Evolutionary conservation across 2,888 invertebrate species (phyloP), one percentile per base, ranked within the genome.

Genomic region (Bembecia ichneumoniformis): DNA sequence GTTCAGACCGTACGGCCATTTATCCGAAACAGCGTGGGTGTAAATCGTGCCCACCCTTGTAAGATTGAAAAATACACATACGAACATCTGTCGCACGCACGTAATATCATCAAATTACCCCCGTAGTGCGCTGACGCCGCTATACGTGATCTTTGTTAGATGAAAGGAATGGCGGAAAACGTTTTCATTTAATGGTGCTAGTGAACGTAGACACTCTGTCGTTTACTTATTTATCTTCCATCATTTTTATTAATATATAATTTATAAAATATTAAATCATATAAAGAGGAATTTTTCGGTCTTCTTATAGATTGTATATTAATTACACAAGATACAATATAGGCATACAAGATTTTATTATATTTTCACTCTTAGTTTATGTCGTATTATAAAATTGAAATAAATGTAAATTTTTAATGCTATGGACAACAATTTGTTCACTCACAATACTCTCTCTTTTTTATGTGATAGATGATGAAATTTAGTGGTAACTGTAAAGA

Each of bases 21-120:
- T 52, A 47, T 47, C 46, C n/a, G 40, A 40, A 40, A 40, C 40
- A 2, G 14, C 10, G 49, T 43, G 49, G 40, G 49, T 44, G 52
- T 53, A 55, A 55, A 56, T 51, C 51, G 53, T 17, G 46, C 44
- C 53, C 47, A 47, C 36, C 59, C 57, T 61, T 62, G 63, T 55
- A 58, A 71, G 67, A 77, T 77, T 74, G 72, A 76, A 78, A 78
- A 80, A 77, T 71, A 55, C 53, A 66, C 64, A 59, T 57, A 58
- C 64, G 55, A 74, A 68, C 82, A 80, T 76, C 70, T 77, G 77
- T 72, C 70, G 68, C 63, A 40, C 40, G 40, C 40, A 48, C 49
- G 73, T 74, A 77, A 82, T 82, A 79, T 70, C 68, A 70, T 66
- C 70, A 72, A 77, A 81, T 82, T 77, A 74, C 75, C 48, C 49